These are phyloP conservation scores for Oreohelix idahoensis DNA, from an alignment of 1,140 invertebrate species.

Conservation along the genomic window DNA sequence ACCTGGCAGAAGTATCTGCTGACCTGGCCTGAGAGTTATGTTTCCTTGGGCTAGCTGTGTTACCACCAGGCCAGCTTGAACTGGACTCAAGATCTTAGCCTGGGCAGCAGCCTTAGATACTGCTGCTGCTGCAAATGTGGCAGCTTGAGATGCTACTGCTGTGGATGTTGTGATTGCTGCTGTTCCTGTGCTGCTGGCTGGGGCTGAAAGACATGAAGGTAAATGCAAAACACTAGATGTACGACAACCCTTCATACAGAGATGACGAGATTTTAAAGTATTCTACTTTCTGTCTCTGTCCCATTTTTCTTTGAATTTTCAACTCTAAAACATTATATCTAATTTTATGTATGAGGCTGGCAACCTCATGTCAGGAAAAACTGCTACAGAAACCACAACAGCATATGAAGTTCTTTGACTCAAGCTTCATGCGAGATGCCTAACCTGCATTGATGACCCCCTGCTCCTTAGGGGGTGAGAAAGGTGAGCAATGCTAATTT, in stretches of 20 bases:
- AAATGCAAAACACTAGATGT: slow-evolving; percentile 7
- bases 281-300: no score
- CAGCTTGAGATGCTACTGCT: slow-evolving; percentile 11
- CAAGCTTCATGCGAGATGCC: no score
- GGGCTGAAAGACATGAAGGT: slow-evolving; percentile 34
- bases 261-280: no score
- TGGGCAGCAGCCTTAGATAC: slow-evolving; percentile 29
- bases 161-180: not conserved
- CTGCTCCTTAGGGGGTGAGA: no score
- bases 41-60: slow-evolving; percentile 61
- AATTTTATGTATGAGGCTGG: no score
- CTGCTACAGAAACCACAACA: no score
- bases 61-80: slow-evolving; percentile 60
- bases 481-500: no score
- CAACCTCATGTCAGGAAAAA: no score
- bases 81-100: slow-evolving; percentile 58
- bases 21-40: slow-evolving; percentile 57
- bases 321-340: no score
- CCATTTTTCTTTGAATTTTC: no score
- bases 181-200: slow-evolving; percentile 8
- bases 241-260: slow-evolving; percentile 18
- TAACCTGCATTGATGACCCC: no score
- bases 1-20: not conserved
- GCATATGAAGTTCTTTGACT: no score
- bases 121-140: slow-evolving; percentile 3